Evolutionary conservation across 2,113 vertebrate genomes (phyloP).

Genomic region (Hemiscyllium ocellatum): DNA sequence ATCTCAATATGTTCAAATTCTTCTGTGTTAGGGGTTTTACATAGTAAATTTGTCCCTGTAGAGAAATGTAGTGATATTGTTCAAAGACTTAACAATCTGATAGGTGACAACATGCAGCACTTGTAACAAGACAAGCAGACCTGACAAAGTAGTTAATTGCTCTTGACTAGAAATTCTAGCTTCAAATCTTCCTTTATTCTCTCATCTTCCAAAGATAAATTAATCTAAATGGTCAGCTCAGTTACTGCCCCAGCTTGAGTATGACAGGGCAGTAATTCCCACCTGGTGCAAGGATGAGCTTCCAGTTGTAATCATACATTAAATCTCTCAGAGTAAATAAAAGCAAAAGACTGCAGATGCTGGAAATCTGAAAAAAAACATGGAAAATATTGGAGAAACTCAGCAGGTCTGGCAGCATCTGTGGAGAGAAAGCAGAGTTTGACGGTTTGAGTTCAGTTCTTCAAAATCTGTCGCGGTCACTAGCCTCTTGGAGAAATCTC

Average conservation of each 20-base stretch:
- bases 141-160: background rate
- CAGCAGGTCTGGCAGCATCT: too few relatives aligned
- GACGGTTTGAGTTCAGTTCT: too few relatives aligned
- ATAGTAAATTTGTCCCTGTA: too few relatives aligned
- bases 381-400: too few relatives aligned
- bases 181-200: background rate
- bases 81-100: background rate
- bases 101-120: background rate
- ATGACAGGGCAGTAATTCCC: background rate
- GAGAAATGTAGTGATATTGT: background rate
- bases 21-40: background rate
- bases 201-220: background rate
- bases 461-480: background rate
- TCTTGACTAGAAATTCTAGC: background rate
- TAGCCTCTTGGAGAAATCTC: background rate
- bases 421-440: too few relatives aligned
- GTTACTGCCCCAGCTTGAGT: background rate
- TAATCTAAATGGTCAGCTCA: background rate
- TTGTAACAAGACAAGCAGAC: background rate
- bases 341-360: too few relatives aligned
- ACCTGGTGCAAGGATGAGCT: background rate
- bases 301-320: background rate
- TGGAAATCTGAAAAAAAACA: too few relatives aligned
- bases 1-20: background rate
- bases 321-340: background rate